Evolutionary conservation across 2,888 invertebrate genomes (phyloP), one percentile per base, ranked within the genome.

Genomic region (Eupsilia transversa): DNA sequence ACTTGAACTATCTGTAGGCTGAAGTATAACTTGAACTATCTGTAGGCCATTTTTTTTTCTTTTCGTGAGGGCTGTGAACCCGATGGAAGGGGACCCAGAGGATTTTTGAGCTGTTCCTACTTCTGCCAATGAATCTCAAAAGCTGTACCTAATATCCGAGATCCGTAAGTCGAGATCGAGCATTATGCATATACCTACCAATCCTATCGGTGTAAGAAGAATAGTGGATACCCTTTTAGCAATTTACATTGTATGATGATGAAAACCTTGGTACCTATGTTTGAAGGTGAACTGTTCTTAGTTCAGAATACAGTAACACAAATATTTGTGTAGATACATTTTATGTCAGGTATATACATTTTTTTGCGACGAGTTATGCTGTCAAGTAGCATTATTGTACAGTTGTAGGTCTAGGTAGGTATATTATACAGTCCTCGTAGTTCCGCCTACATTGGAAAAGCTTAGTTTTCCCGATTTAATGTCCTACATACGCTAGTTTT

Each of bases 141-240:
- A 63, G 52, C 14, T 49, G 65, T 49, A n/a, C n/a, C n/a, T n/a
- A n/a, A 54, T 64, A 35, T 63, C 52, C 30, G 43, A 27, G 43
- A 66, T 74, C 49, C 33, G 30, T 63, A 43, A 54, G 30, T 54
- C 4, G 35, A 27, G n/a, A 49, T 56, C n/a, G 23, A 52, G 35
- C 65, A 76, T 76, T 57, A 66, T 70, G 65, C 49, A 82, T 69
- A 14, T 64, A 57, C 52, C 14, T 54, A 79, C 52, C 14, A 46
- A 79, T 76, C 30, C 14, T 64, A 81, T 81, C 41, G 54, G 43
- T 54, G 56, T 41, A 61, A 81, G 69, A 76, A 76, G 64, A 75
- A 79, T 79, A 60, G 7, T 69, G 81, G 57, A 81, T 60, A 56
- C 14, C 30, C 41, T 75, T 65, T 79, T 75, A 75, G 60, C 68